Conservation (phyloP, 1,140 invertebrate genomes). For the Vanessa tameamea region DNA sequence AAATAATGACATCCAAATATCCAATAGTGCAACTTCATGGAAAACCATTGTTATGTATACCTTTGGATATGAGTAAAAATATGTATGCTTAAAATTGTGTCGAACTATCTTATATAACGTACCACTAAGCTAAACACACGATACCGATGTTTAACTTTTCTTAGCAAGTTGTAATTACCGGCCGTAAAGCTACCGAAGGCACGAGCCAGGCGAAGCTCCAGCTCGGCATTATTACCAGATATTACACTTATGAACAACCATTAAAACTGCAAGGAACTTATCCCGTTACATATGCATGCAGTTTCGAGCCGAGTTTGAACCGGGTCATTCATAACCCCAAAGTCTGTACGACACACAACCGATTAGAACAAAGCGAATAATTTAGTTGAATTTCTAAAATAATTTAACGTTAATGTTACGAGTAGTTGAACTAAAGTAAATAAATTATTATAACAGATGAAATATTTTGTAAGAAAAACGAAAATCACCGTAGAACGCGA, state of each 20-base stretch:
- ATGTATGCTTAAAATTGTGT: background rate
- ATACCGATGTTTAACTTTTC: slow-evolving; percentile 16
- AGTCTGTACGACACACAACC: slow-evolving; percentile 52
- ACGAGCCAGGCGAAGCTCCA: slow-evolving; percentile 37
- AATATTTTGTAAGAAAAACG: too few species aligned
- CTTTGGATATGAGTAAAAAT: background rate
- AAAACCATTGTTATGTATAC: background rate
- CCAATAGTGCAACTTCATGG: too few species aligned
- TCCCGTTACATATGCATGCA: slow-evolving; percentile 72
- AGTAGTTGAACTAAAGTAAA: too few species aligned
- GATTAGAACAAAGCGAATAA: background rate
- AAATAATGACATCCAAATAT: too few species aligned
- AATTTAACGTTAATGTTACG: background rate
- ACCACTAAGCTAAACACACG: background rate
- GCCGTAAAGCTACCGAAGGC: slow-evolving; percentile 45
- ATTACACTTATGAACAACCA: slow-evolving; percentile 77
- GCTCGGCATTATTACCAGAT: slow-evolving; percentile 67
- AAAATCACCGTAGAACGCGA: too few species aligned
- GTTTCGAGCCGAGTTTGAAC: slow-evolving; percentile 55
- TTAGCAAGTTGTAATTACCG: slow-evolving; percentile 32
- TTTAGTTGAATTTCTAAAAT: background rate
- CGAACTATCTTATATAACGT: background rate
- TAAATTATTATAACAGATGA: too few species aligned
- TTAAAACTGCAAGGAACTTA: slow-evolving; percentile 70
- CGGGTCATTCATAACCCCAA: slow-evolving; percentile 65